These are phyloP conservation scores for Craseonycteris thonglongyai DNA, from an alignment of 2,113 vertebrate species.

Conservation along the genomic window DNA sequence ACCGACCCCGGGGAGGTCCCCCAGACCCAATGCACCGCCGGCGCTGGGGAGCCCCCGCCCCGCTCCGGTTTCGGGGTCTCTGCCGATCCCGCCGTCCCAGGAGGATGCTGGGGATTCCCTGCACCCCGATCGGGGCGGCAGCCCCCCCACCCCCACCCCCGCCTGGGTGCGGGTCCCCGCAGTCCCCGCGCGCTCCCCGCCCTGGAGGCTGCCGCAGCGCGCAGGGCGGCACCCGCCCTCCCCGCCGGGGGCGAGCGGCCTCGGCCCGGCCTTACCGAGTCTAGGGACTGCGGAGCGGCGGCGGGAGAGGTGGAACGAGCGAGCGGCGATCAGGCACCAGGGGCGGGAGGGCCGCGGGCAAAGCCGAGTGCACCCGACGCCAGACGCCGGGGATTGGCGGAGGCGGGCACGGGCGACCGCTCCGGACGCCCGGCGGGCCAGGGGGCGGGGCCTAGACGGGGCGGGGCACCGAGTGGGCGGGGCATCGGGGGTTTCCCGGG, in stretches of 20 bases:
- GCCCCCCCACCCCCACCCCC: not conserved
- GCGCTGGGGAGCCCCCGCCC: not conserved
- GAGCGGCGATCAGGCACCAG: not conserved
- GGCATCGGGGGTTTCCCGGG: not conserved
- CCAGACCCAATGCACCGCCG: not conserved
- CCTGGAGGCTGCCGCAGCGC: not conserved
- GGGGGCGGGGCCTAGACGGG: not conserved
- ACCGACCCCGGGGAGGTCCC: not conserved
- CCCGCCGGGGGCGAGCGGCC: not conserved
- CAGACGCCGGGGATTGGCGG: slow-evolving; percentile 10
- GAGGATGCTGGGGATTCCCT: not conserved
- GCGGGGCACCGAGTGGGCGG: not conserved
- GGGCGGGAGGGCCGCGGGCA: not conserved
- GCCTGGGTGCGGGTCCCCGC: not conserved
- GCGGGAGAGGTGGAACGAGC: not conserved
- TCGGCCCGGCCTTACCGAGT: slow-evolving; percentile 43
- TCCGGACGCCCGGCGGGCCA: rapidly evolving
- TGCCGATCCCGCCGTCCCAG: not conserved
- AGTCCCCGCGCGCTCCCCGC: not conserved
- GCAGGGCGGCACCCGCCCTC: not conserved
- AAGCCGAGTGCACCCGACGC: slow-evolving; percentile 12
- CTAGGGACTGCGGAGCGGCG: not conserved
- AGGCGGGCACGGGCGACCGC: not conserved
- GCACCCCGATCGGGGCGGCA: too few relatives aligned
- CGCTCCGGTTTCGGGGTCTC: not conserved